A percentile compares a stretch with the other conserved stretches of the same genome.
Conservation (phyloP, 2,113 vertebrate genomes). For the Anoura caudifer region DNA sequence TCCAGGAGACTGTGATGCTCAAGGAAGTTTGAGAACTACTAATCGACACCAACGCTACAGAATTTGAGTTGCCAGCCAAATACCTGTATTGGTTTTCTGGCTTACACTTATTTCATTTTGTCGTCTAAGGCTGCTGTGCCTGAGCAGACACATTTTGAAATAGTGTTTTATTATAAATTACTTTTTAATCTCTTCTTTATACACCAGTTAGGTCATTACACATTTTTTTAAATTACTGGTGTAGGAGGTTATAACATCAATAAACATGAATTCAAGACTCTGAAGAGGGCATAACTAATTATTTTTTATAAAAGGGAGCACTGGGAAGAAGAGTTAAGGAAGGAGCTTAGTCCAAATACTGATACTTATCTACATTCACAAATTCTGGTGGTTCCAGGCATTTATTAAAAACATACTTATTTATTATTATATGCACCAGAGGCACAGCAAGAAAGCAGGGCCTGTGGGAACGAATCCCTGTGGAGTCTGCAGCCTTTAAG, state of each 20-base stretch:
- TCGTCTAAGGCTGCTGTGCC: background rate
- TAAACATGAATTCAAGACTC: constrained; percentile 1
- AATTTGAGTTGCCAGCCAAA: background rate
- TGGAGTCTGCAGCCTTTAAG: background rate
- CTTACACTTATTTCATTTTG: background rate
- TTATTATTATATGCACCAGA: background rate
- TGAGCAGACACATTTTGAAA: background rate
- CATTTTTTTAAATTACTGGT: background rate
- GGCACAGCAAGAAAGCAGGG: background rate
- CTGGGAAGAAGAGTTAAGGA: background rate
- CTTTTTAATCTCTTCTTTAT: background rate
- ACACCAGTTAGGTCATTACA: background rate
- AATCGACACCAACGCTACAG: background rate
- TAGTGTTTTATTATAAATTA: background rate
- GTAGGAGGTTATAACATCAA: background rate
- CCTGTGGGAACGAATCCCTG: background rate
- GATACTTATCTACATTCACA: background rate
- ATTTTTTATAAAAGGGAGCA: background rate
- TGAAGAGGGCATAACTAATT: background rate
- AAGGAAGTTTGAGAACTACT: background rate
- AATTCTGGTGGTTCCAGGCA: background rate
- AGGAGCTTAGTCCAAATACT: background rate
- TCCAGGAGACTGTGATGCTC: background rate
- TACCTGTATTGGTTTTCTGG: background rate
- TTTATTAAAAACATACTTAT: background rate